A percentile compares a stretch with the other conserved stretches of the same genome.
Evolutionary conservation across 2,113 vertebrate species (phyloP).

Genomic region (Tachycineta bicolor): DNA sequence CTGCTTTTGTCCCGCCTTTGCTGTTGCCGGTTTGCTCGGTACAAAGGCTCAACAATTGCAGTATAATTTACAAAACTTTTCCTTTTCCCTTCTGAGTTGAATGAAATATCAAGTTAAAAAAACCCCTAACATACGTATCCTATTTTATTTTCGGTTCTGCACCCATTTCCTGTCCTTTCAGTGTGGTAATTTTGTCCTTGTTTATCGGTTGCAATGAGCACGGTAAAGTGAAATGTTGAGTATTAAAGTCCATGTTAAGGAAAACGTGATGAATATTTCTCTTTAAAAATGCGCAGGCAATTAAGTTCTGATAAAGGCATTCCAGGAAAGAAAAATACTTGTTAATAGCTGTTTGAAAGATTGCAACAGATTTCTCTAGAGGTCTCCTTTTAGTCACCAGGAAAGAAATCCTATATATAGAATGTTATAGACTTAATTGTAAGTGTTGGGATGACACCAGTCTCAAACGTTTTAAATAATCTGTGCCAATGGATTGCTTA

Average conservation of each 20-base stretch:
- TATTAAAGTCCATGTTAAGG: neutral
- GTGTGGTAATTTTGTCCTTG: neutral
- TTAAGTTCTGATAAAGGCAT: neutral
- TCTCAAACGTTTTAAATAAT: neutral
- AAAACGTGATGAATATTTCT: neutral
- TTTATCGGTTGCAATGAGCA: neutral
- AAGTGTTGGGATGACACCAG: neutral
- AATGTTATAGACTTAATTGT: neutral
- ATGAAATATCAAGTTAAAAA: neutral
- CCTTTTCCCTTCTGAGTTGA: neutral
- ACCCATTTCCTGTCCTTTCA: neutral
- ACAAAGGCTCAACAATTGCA: neutral
- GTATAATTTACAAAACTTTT: neutral
- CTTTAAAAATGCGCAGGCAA: neutral
- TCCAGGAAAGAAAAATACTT: neutral
- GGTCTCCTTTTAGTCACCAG: neutral
- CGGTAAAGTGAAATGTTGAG: neutral
- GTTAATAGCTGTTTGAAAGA: neutral
- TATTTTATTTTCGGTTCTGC: neutral
- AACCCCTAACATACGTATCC: rapidly evolving
- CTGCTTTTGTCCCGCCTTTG: constrained; percentile 65
- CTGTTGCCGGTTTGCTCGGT: neutral
- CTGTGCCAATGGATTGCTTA: neutral
- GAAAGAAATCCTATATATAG: neutral
- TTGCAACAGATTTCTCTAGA: constrained; percentile 14